Evolutionary conservation across 2,797 vertebrate species (phyloP).

Genomic region (Gadopsis bispinosus): DNA sequence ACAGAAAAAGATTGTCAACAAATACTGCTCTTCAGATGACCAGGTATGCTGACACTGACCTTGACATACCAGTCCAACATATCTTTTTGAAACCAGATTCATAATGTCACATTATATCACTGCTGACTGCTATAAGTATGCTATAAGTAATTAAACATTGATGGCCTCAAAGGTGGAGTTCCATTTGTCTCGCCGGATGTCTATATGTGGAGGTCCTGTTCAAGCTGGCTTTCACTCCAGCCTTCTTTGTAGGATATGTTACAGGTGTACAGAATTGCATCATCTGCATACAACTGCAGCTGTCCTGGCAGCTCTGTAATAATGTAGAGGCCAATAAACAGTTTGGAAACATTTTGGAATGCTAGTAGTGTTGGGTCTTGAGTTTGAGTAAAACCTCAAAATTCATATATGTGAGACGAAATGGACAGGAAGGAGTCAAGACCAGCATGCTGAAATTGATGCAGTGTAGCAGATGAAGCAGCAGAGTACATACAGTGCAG

Average conservation of each 20-base stretch:
- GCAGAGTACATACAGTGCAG: neutral
- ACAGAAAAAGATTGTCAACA: constrained; percentile 78
- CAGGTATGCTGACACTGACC: constrained; percentile 58
- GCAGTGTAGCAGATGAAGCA: constrained; percentile 25
- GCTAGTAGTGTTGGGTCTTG: neutral
- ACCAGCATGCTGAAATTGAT: neutral
- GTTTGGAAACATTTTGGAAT: neutral
- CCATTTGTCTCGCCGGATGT: neutral
- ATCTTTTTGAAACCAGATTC: neutral
- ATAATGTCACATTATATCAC: neutral
- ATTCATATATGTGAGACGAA: neutral
- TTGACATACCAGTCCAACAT: neutral
- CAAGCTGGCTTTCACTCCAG: neutral
- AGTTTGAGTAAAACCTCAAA: neutral
- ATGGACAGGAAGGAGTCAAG: neutral
- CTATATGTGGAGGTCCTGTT: neutral
- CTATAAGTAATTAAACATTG: neutral
- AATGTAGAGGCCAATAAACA: neutral
- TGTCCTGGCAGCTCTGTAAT: neutral
- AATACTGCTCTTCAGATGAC: constrained; percentile 73
- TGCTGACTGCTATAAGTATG: neutral
- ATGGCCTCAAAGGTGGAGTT: neutral
- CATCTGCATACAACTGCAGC: neutral
- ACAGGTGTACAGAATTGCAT: neutral
- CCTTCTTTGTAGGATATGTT: neutral